Conservation (phyloP, 2,113 vertebrate genomes). For the Coptodon rendalli region DNA sequence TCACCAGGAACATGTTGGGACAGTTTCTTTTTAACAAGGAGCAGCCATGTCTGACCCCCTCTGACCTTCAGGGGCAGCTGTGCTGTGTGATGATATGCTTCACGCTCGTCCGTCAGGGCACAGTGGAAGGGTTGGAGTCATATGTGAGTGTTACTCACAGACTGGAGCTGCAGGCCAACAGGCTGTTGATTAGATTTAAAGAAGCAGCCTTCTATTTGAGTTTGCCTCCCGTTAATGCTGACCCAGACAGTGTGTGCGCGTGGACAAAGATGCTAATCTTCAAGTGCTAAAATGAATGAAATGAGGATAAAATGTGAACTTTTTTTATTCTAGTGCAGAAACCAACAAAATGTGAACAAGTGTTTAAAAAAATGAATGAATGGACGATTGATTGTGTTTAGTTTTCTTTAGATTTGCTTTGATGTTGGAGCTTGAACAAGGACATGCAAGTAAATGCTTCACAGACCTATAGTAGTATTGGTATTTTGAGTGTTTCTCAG, state of each 20-base stretch:
- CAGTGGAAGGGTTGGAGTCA: not conserved
- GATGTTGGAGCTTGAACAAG: not conserved
- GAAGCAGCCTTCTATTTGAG: not conserved
- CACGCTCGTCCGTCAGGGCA: not conserved
- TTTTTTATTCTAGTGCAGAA: not conserved
- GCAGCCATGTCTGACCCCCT: not conserved
- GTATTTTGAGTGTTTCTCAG: not conserved
- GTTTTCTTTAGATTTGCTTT: not conserved
- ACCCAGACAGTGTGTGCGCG: not conserved
- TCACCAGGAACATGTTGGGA: rapidly evolving
- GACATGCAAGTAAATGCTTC: not conserved
- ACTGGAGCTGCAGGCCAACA: not conserved
- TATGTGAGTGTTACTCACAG: not conserved
- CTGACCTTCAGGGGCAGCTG: not conserved
- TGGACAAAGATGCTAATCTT: not conserved
- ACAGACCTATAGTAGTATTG: not conserved
- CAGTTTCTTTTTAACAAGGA: not conserved
- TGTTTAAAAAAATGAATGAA: not conserved
- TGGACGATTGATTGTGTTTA: not conserved
- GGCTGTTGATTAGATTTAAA: not conserved
- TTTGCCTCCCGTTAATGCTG: not conserved
- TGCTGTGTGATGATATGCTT: not conserved
- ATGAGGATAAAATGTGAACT: not conserved
- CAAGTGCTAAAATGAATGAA: rapidly evolving
- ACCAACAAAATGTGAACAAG: not conserved